Percentiles rank a stretch among this genome's conserved stretches.
Conservation (phyloP, 2,113 vertebrate species). For the Spea bombifrons region DNA sequence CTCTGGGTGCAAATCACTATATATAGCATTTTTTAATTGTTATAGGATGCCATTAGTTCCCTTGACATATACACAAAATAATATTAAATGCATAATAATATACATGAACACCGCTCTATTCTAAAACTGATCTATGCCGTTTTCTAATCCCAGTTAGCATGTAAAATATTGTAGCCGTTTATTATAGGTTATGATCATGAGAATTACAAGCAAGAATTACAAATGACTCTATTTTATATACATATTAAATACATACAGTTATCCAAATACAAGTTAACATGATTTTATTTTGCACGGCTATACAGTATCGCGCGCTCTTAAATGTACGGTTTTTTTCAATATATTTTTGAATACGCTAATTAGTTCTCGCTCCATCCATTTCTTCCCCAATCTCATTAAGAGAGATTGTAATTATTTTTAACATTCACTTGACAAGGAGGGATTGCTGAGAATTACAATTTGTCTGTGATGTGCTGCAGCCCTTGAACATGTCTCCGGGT, state of each 20-base stretch:
- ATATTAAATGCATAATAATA: no score
- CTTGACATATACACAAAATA: no score
- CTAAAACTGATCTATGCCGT: no score
- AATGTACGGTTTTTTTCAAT: not conserved
- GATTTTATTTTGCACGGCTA: not conserved
- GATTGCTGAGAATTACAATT: constrained; percentile 22
- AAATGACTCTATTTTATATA: not conserved
- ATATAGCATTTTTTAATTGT: no score
- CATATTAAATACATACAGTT: not conserved
- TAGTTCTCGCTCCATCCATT: not conserved
- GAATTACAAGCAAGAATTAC: not conserved
- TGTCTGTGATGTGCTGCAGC: constrained; percentile 20
- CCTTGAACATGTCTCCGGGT: constrained; percentile 19
- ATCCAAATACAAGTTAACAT: not conserved
- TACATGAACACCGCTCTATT: no score
- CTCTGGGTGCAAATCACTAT: not conserved
- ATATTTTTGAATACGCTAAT: constrained; percentile 12
- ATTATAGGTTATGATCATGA: not conserved
- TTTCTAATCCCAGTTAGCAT: no score
- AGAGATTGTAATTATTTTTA: constrained; percentile 22
- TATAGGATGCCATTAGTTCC: no score
- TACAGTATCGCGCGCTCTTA: not conserved
- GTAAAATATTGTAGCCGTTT: not conserved
- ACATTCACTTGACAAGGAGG: constrained; percentile 16
- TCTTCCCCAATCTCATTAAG: constrained; percentile 28